phyloP scores from a whole-genome alignment of 2,888 invertebrate species.

The Drosophila atroscutellata region DNA sequence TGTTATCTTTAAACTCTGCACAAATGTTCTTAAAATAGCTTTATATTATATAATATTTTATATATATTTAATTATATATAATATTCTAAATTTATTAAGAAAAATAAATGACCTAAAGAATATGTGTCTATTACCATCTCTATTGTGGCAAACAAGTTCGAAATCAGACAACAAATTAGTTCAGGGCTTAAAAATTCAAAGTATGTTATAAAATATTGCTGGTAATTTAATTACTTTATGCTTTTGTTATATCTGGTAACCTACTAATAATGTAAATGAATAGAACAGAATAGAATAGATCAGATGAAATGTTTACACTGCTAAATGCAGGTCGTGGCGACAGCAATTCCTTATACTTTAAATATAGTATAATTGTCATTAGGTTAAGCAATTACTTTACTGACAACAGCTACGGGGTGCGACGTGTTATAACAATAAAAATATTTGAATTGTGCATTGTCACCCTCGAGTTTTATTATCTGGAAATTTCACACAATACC shows the following conservation, averaged over 20 bases:
- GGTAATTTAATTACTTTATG: not conserved
- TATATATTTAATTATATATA: too few relatives aligned
- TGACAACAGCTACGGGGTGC: slow-evolving; percentile 68
- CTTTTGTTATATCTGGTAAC: not conserved
- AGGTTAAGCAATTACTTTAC: slow-evolving; percentile 78
- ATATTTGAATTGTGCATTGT: slow-evolving; percentile 78
- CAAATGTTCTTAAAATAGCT: too few relatives aligned
- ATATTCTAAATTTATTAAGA: too few relatives aligned
- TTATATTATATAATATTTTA: too few relatives aligned
- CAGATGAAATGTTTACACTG: slow-evolving; percentile 10
- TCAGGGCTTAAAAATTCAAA: not conserved
- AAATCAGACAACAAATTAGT: not conserved
- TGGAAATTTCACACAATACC: slow-evolving; percentile 58
- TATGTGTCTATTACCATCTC: not conserved
- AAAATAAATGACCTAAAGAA: not conserved
- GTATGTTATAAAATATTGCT: not conserved
- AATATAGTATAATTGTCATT: slow-evolving; percentile 79
- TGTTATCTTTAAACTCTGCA: too few relatives aligned
- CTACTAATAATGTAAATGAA: not conserved
- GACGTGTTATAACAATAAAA: slow-evolving; percentile 82
- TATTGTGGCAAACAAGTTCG: not conserved
- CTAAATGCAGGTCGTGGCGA: slow-evolving; percentile 41
- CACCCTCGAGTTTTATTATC: slow-evolving; percentile 74
- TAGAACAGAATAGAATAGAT: too few relatives aligned
- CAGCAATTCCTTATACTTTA: slow-evolving; percentile 70